These are phyloP conservation scores for Pyrrhosoma nymphula DNA, from an alignment of 2,888 invertebrate genomes.

Conservation along the genomic window DNA sequence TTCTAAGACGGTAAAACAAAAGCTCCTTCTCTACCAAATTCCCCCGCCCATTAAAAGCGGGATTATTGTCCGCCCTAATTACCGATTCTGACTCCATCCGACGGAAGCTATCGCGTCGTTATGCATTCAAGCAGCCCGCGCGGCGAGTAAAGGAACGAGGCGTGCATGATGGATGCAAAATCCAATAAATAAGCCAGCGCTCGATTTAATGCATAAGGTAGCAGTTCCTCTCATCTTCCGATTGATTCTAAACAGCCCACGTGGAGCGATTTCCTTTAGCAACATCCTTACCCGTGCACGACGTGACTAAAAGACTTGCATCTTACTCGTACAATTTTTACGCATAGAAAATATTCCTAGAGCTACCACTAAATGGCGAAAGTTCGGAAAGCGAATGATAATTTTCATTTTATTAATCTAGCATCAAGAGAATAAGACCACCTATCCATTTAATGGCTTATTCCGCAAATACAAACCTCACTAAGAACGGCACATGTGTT, in stretches of 20 bases:
- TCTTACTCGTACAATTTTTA: too few relatives aligned
- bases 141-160: neutral
- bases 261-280: too few relatives aligned
- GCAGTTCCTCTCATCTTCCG: neutral
- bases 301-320: neutral
- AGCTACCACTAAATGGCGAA: too few relatives aligned
- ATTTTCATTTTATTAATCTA: too few relatives aligned
- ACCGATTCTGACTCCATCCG: neutral
- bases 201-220: neutral
- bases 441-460: too few relatives aligned
- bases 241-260: neutral
- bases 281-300: too few relatives aligned
- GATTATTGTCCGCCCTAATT: neutral
- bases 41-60: neutral
- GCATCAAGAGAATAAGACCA: too few relatives aligned
- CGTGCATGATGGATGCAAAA: neutral
- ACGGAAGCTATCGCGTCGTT: neutral
- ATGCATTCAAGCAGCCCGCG: neutral
- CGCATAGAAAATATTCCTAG: too few relatives aligned
- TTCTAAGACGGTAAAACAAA: neutral
- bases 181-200: neutral
- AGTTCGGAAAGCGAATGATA: too few relatives aligned
- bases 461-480: too few relatives aligned
- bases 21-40: neutral
- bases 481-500: too few relatives aligned